Base-by-base conservation (phyloP, 2,113 vertebrate species). In the Datnioides undecimradiatus region DNA sequence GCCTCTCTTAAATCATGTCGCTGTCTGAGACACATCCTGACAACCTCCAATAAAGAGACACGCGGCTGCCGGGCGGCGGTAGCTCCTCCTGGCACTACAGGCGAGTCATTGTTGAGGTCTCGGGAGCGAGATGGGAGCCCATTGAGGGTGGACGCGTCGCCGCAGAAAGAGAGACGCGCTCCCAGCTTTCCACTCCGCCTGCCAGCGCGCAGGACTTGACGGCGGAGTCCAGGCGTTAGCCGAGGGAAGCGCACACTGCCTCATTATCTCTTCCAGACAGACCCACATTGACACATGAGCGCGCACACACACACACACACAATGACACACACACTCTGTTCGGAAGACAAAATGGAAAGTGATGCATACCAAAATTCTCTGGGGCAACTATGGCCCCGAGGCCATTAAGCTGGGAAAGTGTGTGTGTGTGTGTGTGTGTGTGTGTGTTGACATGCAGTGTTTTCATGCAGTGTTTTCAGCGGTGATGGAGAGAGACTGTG, bases 231-330 rank as follows among this genome's bases (percentile, higher is more conserved):
- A 64, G 49, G 63, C 82, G 73, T 78, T 46, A 77, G 76, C 81
- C 2, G 82, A 73, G 71, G 72, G 77, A 79, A 58, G 45, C 75
- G 62, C 74, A 81, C 73, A 79, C 77, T 57, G 82, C 73, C 83
- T 87, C 82, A 86, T 88, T 87, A 85, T 86, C 82, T 80, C 38
- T 10, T 25, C 64, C 62, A 76, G 33, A 80, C 73, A 90, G 75
- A 52, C 68, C 19, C 8, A 67, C 72, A 73, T 6, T 43, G 62
- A 87, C 77, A 81, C 74, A 79, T 58, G 29, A 54, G 34, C 29
- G 4, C 54, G 29, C 34, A 45, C 40, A 62, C 12, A 72, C 45
- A 63, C 54, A 54, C 41, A 68, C 64, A 34, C 34, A 29, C 46
- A 51, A 23, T 46, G 17, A 81, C 48, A 63, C 54, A 69, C 57